Conservation (phyloP, 53 echinoderm and acorn worm species). For the Actinopyga echinites region DNA sequence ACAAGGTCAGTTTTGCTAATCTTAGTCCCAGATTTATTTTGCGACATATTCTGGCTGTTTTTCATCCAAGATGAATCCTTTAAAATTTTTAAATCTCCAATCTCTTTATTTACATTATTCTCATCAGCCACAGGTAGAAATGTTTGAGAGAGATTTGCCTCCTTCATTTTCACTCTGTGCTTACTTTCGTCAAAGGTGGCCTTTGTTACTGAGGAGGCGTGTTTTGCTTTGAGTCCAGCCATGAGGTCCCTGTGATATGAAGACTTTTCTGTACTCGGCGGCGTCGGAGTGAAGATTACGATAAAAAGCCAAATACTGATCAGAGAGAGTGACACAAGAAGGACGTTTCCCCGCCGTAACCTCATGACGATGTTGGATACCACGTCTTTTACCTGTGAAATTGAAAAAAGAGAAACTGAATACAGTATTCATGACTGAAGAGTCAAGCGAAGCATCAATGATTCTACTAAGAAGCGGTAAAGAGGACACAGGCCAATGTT, state of each 20-base stretch:
- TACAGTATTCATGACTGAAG: too few species aligned
- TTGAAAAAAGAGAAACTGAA: too few species aligned
- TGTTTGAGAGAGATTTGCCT: not conserved
- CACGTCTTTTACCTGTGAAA: not conserved
- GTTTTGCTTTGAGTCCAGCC: slow-evolving; percentile 5
- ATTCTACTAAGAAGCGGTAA: too few species aligned
- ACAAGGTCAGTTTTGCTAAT: not conserved
- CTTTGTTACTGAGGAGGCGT: slow-evolving; percentile 3
- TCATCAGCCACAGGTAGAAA: not conserved
- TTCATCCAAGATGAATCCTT: not conserved
- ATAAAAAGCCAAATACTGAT: slow-evolving; percentile 66
- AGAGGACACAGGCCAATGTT: too few species aligned
- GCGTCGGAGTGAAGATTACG: slow-evolving; percentile 66
- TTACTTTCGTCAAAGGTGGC: not conserved
- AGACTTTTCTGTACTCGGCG: slow-evolving; percentile 33
- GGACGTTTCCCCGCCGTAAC: slow-evolving; percentile 65
- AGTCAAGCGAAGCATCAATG: too few species aligned
- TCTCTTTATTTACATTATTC: not conserved
- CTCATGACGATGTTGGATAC: slow-evolving; percentile 49
- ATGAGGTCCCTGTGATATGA: not conserved
- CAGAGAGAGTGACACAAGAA: slow-evolving; percentile 46
- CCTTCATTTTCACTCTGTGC: not conserved
- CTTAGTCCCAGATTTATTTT: not conserved
- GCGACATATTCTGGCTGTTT: not conserved
- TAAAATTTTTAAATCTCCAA: not conserved